These are phyloP conservation scores for Pseudorectes ferrugineus DNA, from an alignment of 2,113 vertebrate species.

Conservation along the genomic window DNA sequence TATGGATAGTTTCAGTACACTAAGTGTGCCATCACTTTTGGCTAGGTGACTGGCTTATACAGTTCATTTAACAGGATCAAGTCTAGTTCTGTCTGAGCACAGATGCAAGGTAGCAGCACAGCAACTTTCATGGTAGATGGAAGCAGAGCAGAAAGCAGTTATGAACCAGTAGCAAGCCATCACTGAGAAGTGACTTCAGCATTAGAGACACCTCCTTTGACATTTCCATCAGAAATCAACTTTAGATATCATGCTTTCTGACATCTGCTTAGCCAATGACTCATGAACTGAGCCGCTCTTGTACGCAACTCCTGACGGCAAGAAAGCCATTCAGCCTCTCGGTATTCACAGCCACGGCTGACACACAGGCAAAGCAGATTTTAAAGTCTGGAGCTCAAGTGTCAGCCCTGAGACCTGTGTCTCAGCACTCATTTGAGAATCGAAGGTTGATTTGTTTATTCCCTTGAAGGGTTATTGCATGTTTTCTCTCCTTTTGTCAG, in stretches of 20 bases:
- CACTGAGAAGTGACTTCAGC: neutral
- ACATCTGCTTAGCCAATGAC: conserved; percentile 9
- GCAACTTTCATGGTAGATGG: neutral
- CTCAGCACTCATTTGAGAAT: conserved; percentile 13
- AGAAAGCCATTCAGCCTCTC: neutral
- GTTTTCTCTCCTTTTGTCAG: conserved; percentile 1
- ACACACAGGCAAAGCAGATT: neutral
- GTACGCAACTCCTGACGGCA: neutral
- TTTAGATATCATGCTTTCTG: neutral
- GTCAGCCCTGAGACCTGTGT: conserved; percentile 37
- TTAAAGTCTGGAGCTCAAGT: conserved; percentile 38
- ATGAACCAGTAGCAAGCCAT: neutral
- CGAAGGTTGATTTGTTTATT: conserved; percentile 24
- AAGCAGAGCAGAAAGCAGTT: neutral
- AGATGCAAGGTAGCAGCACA: neutral
- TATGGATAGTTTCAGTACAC: neutral
- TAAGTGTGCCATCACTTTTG: neutral
- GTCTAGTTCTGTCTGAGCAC: neutral
- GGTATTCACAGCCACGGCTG: neutral
- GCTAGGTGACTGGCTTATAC: neutral
- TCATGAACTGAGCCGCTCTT: neutral
- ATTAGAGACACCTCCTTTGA: neutral
- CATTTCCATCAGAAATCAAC: conserved; percentile 42
- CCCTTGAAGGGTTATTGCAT: conserved; percentile 7
- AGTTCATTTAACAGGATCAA: neutral